A percentile compares a stretch with the other conserved stretches of the same genome.
Evolutionary conservation across 2,797 vertebrate species (phyloP).

Genomic region (Brachyrhaphis roseni): DNA sequence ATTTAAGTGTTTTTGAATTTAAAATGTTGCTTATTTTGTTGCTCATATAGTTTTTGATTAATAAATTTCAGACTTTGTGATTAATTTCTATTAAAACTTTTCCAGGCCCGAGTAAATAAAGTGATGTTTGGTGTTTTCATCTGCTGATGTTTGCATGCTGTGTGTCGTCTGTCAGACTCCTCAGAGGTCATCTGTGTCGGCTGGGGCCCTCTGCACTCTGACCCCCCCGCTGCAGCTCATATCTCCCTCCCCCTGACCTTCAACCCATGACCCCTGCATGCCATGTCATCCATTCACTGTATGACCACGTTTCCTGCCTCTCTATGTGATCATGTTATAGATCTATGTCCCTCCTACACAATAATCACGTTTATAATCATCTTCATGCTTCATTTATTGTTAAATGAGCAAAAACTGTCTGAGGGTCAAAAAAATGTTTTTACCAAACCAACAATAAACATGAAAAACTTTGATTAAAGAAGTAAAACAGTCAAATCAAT

Average conservation of each 20-base stretch:
- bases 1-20: too few relatives aligned
- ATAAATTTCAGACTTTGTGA: too few relatives aligned
- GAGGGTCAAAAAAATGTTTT: too few relatives aligned
- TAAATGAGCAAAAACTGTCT: not conserved
- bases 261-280: slow-evolving; percentile 65
- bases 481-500: too few relatives aligned
- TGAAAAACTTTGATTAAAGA: too few relatives aligned
- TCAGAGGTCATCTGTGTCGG: slow-evolving; percentile 70
- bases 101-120: too few relatives aligned
- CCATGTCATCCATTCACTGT: slow-evolving; percentile 47
- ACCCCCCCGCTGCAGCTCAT: slow-evolving; percentile 57
- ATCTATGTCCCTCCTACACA: not conserved
- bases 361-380: not conserved
- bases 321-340: not conserved
- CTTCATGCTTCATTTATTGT: not conserved
- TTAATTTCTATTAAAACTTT: too few relatives aligned
- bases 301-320: slow-evolving; percentile 31
- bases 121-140: too few relatives aligned
- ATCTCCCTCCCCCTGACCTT: slow-evolving; percentile 68
- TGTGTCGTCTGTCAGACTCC: slow-evolving; percentile 63
- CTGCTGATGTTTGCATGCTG: slow-evolving; percentile 28
- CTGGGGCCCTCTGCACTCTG: slow-evolving; percentile 75
- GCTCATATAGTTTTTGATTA: too few relatives aligned
- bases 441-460: too few relatives aligned
- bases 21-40: too few relatives aligned